These are phyloP conservation scores for Brachionichthys hirsutus DNA, from an alignment of 2,113 vertebrate genomes.

Conservation along the genomic window DNA sequence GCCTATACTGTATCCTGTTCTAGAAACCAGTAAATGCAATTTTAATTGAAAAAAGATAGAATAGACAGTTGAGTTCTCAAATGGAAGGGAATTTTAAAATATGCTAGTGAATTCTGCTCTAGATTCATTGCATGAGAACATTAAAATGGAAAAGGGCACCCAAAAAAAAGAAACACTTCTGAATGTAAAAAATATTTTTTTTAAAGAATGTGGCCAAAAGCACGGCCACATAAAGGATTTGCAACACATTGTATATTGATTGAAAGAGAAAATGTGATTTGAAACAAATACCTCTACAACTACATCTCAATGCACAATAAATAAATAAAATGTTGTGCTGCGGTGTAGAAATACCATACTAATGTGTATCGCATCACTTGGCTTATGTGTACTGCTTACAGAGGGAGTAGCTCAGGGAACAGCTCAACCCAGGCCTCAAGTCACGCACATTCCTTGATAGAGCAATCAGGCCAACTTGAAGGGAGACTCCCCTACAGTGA, in stretches of 20 bases:
- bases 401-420: constrained; percentile 45
- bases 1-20: neutral
- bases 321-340: constrained; percentile 23
- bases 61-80: constrained; percentile 1
- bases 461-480: constrained; percentile 79
- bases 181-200: too few species aligned
- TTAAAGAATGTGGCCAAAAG: too few species aligned
- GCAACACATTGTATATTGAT: too few species aligned
- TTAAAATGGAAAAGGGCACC: too few species aligned
- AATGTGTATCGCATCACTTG: constrained; percentile 27
- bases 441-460: constrained; percentile 81
- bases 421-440: constrained; percentile 80
- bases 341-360: constrained; percentile 18
- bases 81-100: neutral
- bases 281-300: too few species aligned
- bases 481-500: constrained; percentile 75
- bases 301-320: too few species aligned
- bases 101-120: constrained; percentile 4
- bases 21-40: neutral
- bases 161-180: too few species aligned
- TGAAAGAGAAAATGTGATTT: neutral
- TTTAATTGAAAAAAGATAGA: too few species aligned
- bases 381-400: constrained; percentile 39
- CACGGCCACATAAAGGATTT: too few species aligned
- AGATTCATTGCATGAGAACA: neutral